These are phyloP conservation scores for Abscondita cerata DNA, from an alignment of 2,888 invertebrate genomes.

Conservation along the genomic window DNA sequence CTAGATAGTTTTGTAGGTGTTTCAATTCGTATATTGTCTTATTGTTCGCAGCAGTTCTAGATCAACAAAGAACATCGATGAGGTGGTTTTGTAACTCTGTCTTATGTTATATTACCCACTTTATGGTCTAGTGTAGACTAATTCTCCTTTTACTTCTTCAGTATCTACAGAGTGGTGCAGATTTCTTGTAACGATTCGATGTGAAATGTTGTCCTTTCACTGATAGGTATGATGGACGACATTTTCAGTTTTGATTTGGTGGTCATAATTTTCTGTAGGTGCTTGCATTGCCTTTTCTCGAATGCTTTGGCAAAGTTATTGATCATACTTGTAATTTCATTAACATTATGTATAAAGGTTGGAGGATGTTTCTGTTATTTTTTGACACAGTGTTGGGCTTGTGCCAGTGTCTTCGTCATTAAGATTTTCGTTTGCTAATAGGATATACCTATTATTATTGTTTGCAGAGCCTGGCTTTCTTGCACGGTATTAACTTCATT, in stretches of 20 bases:
- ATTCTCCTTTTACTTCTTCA: slow-evolving; percentile 8
- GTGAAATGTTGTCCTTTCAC: slow-evolving; percentile 1
- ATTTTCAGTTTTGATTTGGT: slow-evolving; percentile 1
- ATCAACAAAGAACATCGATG: too few species aligned
- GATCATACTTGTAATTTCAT: background rate
- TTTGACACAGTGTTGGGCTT: too few species aligned
- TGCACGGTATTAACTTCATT: too few species aligned
- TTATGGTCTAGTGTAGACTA: background rate
- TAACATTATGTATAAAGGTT: slow-evolving; percentile 9
- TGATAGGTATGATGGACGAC: slow-evolving; percentile 10
- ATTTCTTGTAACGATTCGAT: slow-evolving; percentile 1
- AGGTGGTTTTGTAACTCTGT: too few species aligned
- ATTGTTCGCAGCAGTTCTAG: too few species aligned
- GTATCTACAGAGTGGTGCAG: slow-evolving; percentile 12
- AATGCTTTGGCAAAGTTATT: slow-evolving; percentile 3
- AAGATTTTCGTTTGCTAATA: too few species aligned
- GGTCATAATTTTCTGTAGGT: slow-evolving; percentile 4
- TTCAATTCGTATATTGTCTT: background rate
- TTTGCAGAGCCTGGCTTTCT: too few species aligned
- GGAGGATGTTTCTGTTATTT: slow-evolving; percentile 6
- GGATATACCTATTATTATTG: too few species aligned
- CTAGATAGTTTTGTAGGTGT: background rate
- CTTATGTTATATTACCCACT: too few species aligned
- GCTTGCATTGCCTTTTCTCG: background rate
- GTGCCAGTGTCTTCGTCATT: too few species aligned